phyloP scores from a whole-genome alignment of 2,797 vertebrate species.

The Chelon auratus region DNA sequence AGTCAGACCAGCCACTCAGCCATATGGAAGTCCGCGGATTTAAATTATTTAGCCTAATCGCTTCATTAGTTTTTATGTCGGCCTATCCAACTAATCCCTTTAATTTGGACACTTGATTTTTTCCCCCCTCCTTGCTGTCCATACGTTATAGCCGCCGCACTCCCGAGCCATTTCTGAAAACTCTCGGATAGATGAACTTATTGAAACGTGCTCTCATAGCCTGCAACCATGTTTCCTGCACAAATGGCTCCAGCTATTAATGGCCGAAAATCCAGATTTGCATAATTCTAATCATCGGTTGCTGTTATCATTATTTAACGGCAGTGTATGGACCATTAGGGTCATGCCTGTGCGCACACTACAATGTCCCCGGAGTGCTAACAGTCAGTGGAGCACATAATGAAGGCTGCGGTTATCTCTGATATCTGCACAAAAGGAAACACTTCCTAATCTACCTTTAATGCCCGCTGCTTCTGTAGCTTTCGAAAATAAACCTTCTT shows the following conservation, averaged over 20 bases:
- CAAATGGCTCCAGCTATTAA: conserved; percentile 66
- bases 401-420: conserved; percentile 79
- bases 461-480: conserved; percentile 63
- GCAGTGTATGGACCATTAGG: conserved; percentile 79
- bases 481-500: conserved; percentile 56
- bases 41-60: conserved; percentile 87
- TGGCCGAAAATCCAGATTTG: conserved; percentile 73
- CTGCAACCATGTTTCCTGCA: conserved; percentile 42
- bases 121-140: conserved; percentile 25
- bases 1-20: conserved; percentile 80
- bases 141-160: conserved; percentile 23
- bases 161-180: conserved; percentile 30
- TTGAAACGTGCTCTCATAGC: conserved; percentile 42
- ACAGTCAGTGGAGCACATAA: conserved; percentile 82
- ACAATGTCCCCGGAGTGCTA: conserved; percentile 77
- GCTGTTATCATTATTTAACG: conserved; percentile 82
- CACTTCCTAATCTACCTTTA: conserved; percentile 80
- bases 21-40: conserved; percentile 85
- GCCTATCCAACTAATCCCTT: conserved; percentile 79
- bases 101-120: conserved; percentile 78
- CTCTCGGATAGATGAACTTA: conserved; percentile 51
- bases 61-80: conserved; percentile 86
- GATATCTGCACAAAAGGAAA: conserved; percentile 80
- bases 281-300: conserved; percentile 79
- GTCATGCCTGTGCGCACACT: conserved; percentile 76